These are phyloP conservation scores for Rutpela maculata DNA, from an alignment of 2,888 invertebrate species.

Conservation along the genomic window DNA sequence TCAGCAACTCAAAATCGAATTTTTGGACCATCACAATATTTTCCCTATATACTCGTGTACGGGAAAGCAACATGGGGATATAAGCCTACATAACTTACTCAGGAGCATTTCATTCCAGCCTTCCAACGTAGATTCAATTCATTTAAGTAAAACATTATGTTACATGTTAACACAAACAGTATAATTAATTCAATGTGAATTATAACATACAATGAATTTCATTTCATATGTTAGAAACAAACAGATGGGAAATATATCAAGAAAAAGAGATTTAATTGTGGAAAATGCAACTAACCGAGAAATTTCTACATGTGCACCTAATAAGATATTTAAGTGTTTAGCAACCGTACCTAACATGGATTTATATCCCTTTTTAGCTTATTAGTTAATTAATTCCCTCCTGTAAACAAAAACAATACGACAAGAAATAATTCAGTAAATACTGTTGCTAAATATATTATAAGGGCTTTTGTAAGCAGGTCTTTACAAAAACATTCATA, in stretches of 20 bases:
- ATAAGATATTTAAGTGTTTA: constrained; percentile 31
- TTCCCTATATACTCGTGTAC: no score
- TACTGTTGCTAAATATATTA: not conserved
- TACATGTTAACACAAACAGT: not conserved
- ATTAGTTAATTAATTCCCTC: constrained; percentile 16
- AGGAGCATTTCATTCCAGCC: no score
- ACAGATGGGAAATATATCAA: constrained; percentile 16
- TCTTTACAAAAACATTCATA: not conserved
- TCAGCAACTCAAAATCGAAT: no score
- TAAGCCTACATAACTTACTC: no score
- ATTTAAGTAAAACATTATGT: not conserved
- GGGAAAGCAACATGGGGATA: no score
- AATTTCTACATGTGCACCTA: constrained; percentile 24
- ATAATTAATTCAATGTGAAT: not conserved
- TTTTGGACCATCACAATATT: no score
- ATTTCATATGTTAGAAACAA: not conserved
- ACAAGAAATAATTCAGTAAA: not conserved
- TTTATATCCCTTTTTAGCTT: constrained; percentile 23
- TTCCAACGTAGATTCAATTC: not conserved
- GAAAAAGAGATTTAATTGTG: constrained; percentile 1
- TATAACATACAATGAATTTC: constrained; percentile 7
- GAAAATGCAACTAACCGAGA: constrained; percentile 25
- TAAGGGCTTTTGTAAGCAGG: not conserved
- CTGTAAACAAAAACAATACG: not conserved
- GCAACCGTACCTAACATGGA: constrained; percentile 22